A percentile compares a stretch with the other conserved stretches of the same genome.
Evolutionary conservation across 2,888 invertebrate species (phyloP).

Genomic region (Lydus trimaculatus): DNA sequence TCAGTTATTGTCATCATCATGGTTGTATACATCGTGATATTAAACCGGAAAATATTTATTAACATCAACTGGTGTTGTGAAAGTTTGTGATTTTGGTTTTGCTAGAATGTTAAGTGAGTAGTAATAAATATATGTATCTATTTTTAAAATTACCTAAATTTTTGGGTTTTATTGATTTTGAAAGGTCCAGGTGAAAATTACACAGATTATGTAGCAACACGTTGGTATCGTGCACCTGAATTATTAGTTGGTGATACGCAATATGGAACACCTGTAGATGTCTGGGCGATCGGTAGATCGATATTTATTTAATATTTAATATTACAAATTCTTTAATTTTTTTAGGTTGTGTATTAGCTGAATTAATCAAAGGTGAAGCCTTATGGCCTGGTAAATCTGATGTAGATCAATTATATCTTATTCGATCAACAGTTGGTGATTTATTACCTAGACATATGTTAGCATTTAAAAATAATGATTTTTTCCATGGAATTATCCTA

Average conservation of each 20-base stretch:
- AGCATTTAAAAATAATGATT: conserved; percentile 95
- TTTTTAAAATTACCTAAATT: conserved; percentile 13
- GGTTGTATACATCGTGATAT: conserved; percentile 97
- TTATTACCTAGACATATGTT: conserved; percentile 93
- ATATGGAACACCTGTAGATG: conserved; percentile 92
- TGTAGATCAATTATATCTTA: conserved; percentile 96
- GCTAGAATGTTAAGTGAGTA: conserved; percentile 89
- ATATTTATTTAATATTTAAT: no score
- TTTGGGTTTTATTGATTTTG: conserved; percentile 13
- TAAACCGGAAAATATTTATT: conserved; percentile 99
- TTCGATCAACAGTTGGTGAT: conserved; percentile 93
- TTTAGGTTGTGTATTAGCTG: conserved; percentile 85
- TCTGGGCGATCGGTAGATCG: conserved; percentile 91
- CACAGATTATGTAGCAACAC: conserved; percentile 98
- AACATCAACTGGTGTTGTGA: conserved; percentile 91
- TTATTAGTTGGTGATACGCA: conserved; percentile 96
- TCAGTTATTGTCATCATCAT: conserved; percentile 96
- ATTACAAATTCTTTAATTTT: no score
- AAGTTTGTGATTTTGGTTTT: conserved; percentile 98
- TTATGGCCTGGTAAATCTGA: conserved; percentile 99
- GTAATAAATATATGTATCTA: no score
- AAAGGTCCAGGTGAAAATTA: conserved; percentile 95
- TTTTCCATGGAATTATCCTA: conserved; percentile 86
- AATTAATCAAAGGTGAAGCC: conserved; percentile 88
- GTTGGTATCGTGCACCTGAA: conserved; percentile 99